These are phyloP conservation scores for Leucopsar rothschildi DNA, from an alignment of 2,113 vertebrate genomes.

Conservation along the genomic window DNA sequence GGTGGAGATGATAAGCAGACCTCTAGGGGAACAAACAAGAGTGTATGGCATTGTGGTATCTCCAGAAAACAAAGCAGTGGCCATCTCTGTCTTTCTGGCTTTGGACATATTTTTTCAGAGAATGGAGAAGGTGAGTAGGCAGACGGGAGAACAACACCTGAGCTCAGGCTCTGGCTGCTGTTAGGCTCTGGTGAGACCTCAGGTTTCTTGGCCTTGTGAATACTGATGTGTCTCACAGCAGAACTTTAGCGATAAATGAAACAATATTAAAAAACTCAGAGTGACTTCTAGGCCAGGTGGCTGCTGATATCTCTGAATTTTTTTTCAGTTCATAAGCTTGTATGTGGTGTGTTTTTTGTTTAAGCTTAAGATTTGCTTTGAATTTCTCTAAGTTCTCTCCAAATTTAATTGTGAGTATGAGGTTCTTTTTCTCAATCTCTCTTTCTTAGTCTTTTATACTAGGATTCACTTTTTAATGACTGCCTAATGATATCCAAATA, in stretches of 20 bases:
- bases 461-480: background rate
- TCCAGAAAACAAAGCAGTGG: background rate
- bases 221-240: background rate
- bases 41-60: background rate
- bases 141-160: accelerated
- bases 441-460: background rate
- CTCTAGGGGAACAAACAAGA: background rate
- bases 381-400: background rate
- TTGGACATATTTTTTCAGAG: background rate
- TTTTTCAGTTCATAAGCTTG: background rate
- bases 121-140: background rate
- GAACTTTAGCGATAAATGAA: background rate
- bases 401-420: background rate
- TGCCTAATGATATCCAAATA: background rate
- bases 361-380: background rate
- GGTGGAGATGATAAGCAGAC: background rate
- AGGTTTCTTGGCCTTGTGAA: background rate
- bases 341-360: background rate
- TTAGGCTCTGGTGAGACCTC: background rate
- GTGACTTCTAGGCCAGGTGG: background rate
- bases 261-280: background rate
- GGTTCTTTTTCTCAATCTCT: background rate
- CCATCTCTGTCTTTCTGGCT: background rate
- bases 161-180: background rate
- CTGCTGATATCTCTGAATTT: background rate